These are phyloP conservation scores for Typhlichthys subterraneus DNA, from an alignment of 2,797 vertebrate species.

Conservation along the genomic window DNA sequence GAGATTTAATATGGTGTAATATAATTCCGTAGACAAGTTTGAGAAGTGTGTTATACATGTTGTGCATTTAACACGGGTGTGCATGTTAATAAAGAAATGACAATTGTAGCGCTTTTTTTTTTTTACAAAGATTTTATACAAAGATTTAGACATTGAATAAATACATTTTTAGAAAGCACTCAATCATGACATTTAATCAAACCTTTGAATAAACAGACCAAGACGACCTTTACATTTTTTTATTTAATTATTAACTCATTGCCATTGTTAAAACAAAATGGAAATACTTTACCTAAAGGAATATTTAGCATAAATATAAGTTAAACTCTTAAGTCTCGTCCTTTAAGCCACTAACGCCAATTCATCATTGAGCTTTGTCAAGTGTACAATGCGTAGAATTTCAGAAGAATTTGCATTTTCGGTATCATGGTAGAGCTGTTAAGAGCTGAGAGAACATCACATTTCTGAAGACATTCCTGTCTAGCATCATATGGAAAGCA, in stretches of 20 bases:
- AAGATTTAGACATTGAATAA: not conserved
- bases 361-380: constrained; percentile 44
- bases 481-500: too few relatives aligned
- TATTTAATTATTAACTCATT: constrained; percentile 4
- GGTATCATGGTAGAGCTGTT: constrained; percentile 12
- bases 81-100: constrained; percentile 69
- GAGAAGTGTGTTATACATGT: too few relatives aligned
- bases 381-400: constrained; percentile 8
- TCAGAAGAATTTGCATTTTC: constrained; percentile 28
- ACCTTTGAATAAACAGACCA: constrained; percentile 5
- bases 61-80: constrained; percentile 2
- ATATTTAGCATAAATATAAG: constrained; percentile 56
- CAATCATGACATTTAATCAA: not conserved
- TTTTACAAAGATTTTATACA: not conserved
- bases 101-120: constrained; percentile 2
- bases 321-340: constrained; percentile 34
- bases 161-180: not conserved
- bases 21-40: too few relatives aligned
- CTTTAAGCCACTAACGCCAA: constrained; percentile 37
- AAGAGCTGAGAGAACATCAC: constrained; percentile 15
- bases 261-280: constrained; percentile 39
- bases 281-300: constrained; percentile 38
- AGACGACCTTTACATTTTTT: constrained; percentile 59
- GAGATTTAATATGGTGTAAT: too few relatives aligned
- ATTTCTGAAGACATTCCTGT: constrained; percentile 40